Evolutionary conservation across 2,113 vertebrate genomes (phyloP).

Genomic region (Ameiurus melas): DNA sequence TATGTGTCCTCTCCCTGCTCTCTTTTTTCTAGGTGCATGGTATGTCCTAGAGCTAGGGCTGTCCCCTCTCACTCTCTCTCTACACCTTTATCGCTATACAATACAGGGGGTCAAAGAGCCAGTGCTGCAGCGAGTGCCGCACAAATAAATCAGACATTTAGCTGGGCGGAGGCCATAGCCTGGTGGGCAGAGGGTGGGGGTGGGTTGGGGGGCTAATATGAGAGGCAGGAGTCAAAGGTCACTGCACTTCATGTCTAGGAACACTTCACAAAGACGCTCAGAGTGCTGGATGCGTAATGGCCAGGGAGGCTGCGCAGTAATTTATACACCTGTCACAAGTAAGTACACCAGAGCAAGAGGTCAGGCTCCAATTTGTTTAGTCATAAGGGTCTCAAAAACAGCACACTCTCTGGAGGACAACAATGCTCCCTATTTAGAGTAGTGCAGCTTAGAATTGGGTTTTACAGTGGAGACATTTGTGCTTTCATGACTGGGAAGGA

Average conservation of each 20-base stretch:
- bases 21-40: neutral
- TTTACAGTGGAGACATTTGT: neutral
- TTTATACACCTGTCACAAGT: constrained; percentile 67
- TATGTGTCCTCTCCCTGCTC: neutral
- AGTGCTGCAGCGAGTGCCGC: constrained; percentile 31
- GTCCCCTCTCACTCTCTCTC: neutral
- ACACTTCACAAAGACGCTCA: constrained; percentile 58
- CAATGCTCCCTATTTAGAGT: constrained; percentile 32
- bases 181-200: constrained; percentile 38
- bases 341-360: constrained; percentile 53
- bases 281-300: constrained; percentile 48
- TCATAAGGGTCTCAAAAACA: constrained; percentile 55
- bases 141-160: constrained; percentile 51
- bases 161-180: constrained; percentile 30
- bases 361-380: constrained; percentile 64
- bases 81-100: constrained; percentile 33
- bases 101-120: constrained; percentile 42
- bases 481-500: neutral
- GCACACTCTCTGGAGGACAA: constrained; percentile 45
- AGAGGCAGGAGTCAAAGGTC: constrained; percentile 61
- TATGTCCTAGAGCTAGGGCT: constrained; percentile 22
- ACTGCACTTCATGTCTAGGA: constrained; percentile 56
- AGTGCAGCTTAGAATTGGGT: neutral
- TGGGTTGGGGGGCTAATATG: constrained; percentile 43
- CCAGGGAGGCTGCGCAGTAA: constrained; percentile 47